A percentile compares a stretch with the other conserved stretches of the same genome.
Conservation (phyloP, 2,888 invertebrate species). For the Ommatoiulus sabulosus region DNA sequence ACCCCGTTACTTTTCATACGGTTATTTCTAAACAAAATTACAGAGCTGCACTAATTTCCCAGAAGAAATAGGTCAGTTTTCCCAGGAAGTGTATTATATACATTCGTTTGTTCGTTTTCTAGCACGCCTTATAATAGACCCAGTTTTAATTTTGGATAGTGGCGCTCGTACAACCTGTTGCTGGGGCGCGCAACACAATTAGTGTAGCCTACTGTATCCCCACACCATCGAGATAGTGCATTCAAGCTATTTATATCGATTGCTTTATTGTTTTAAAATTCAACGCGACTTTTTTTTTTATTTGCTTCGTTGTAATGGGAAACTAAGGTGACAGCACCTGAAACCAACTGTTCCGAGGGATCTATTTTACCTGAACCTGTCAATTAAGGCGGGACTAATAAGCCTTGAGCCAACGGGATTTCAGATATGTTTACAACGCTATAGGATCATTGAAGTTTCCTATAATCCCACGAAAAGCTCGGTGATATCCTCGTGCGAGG, state of each 20-base stretch:
- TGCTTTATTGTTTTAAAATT: conserved; percentile 25
- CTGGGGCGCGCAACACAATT: conserved; percentile 21
- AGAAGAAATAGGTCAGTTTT: background rate
- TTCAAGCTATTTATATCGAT: background rate
- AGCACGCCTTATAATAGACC: background rate
- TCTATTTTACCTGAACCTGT: background rate
- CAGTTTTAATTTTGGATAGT: conserved; percentile 18
- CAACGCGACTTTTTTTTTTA: background rate
- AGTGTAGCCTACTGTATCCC: background rate
- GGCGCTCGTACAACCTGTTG: conserved; percentile 12
- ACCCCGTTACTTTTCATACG: conserved; percentile 4
- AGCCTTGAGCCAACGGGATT: conserved; percentile 19
- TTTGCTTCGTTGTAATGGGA: background rate
- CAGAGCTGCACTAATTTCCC: background rate
- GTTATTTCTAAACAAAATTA: conserved; percentile 8
- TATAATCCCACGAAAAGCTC: conserved; percentile 21
- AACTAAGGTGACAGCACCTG: background rate
- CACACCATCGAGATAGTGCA: background rate
- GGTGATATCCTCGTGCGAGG: background rate
- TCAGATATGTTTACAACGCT: conserved; percentile 6
- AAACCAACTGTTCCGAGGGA: background rate
- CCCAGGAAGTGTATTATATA: background rate
- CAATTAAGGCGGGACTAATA: conserved; percentile 21
- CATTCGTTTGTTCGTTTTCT: conserved; percentile 10
- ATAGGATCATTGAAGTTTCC: conserved; percentile 1